phyloP scores from a whole-genome alignment of 23 tunicate genomes.

The Oikopleura dioica region DNA sequence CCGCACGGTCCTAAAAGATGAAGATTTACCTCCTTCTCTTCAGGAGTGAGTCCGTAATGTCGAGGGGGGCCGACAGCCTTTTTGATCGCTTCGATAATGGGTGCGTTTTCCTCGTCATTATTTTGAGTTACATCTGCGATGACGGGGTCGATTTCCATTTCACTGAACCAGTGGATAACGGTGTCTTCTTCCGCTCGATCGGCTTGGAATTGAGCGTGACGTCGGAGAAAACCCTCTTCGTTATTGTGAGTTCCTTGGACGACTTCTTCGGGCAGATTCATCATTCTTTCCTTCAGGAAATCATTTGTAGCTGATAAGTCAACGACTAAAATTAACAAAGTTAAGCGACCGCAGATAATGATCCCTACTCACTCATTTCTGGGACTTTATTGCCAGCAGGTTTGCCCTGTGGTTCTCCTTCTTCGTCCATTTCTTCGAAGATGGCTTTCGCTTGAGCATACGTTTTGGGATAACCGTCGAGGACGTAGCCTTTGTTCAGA shows the following conservation, averaged over 20 bases:
- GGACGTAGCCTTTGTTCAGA: conserved; percentile 78
- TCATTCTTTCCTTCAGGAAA: conserved; percentile 57
- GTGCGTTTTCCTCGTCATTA: conserved; percentile 33
- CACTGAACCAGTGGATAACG: conserved; percentile 81
- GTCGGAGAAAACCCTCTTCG: conserved; percentile 66
- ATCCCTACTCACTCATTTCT: no score
- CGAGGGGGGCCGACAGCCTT: conserved; percentile 21
- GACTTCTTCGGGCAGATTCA: conserved; percentile 84
- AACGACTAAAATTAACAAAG: no score
- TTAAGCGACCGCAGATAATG: no score
- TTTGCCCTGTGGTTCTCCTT: conserved; percentile 23
- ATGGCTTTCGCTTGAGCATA: conserved; percentile 87
- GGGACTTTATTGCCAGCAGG: conserved; percentile 55
- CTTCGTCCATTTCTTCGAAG: conserved; percentile 80
- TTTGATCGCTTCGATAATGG: conserved; percentile 28
- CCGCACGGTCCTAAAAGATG: no score
- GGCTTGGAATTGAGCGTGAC: conserved; percentile 43
- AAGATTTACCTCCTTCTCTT: conserved; percentile 76
- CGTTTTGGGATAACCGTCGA: conserved; percentile 91
- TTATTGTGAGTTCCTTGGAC: conserved; percentile 97
- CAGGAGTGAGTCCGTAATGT: conserved; percentile 89
- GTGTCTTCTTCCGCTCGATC: conserved; percentile 56
- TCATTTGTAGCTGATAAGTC: conserved; percentile 49
- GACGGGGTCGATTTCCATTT: conserved; percentile 72
- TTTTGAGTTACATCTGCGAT: conserved; percentile 38